Conservation (phyloP, 1,140 invertebrate genomes). For the Myzus persicae region DNA sequence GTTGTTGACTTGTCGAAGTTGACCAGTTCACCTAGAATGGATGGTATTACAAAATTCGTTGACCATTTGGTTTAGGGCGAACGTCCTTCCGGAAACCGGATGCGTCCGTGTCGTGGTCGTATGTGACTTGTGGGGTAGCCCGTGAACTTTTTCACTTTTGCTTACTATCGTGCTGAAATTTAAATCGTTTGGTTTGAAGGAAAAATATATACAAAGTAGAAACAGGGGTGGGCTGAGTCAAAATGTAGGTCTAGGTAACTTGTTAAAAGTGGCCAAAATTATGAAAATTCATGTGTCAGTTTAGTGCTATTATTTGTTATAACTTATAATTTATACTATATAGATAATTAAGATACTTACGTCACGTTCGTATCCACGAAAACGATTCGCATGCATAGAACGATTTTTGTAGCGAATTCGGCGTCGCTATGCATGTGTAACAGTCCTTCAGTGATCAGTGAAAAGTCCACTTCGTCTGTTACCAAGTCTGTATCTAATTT, state of each 20-base stretch:
- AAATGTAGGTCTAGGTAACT: background rate
- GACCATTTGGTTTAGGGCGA: slow-evolving; percentile 80
- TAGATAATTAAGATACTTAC: slow-evolving; percentile 66
- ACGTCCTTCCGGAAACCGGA: slow-evolving; percentile 73
- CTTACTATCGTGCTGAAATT: slow-evolving; percentile 71
- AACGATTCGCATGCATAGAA: slow-evolving; percentile 81
- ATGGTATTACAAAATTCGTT: slow-evolving; percentile 75
- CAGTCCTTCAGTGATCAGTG: slow-evolving; percentile 65
- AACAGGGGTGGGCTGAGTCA: background rate
- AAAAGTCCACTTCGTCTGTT: slow-evolving; percentile 75
- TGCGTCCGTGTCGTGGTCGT: slow-evolving; percentile 68
- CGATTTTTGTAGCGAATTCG: slow-evolving; percentile 79
- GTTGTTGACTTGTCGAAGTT: background rate
- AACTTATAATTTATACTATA: too few relatives aligned
- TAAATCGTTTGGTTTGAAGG: slow-evolving; percentile 56
- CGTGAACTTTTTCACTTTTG: slow-evolving; percentile 75
- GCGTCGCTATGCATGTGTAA: slow-evolving; percentile 71
- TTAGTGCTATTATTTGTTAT: background rate
- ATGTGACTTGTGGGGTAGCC: slow-evolving; percentile 72
- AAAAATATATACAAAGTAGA: background rate
- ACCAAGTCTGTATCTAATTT: slow-evolving; percentile 75
- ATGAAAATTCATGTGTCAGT: background rate
- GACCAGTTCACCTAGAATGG: slow-evolving; percentile 37
- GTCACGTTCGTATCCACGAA: slow-evolving; percentile 74
- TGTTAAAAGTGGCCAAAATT: background rate